Conservation (phyloP, 2,113 vertebrate genomes). For the Pitta sordida region DNA sequence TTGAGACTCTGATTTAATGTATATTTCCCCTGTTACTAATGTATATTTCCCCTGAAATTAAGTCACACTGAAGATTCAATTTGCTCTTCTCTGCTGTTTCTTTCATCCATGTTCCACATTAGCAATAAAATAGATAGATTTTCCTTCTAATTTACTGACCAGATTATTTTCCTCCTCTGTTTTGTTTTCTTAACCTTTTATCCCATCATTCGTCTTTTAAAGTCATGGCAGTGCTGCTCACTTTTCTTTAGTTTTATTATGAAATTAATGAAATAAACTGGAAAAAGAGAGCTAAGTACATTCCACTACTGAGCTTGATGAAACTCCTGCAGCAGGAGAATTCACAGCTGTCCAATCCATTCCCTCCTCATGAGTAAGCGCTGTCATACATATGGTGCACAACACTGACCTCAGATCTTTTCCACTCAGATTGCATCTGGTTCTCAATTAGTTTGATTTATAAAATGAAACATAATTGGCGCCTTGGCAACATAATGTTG, state of each 20-base stretch:
- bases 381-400: constrained; percentile 1
- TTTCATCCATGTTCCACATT: neutral
- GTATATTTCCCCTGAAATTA: constrained; percentile 4
- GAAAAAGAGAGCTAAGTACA: neutral
- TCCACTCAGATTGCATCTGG: constrained; percentile 46
- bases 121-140: neutral
- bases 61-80: neutral
- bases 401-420: constrained; percentile 54
- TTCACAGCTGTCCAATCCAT: constrained; percentile 26
- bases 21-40: neutral
- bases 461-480: constrained; percentile 68
- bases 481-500: constrained; percentile 49
- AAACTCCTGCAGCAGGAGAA: constrained; percentile 17
- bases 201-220: neutral
- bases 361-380: constrained; percentile 15
- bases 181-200: neutral
- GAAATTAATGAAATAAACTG: neutral
- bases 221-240: neutral
- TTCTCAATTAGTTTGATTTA: constrained; percentile 67
- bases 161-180: neutral
- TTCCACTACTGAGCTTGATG: neutral
- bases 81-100: neutral
- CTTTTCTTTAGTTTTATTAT: neutral
- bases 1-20: neutral
- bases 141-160: neutral